Evolutionary conservation across 2,888 invertebrate genomes (phyloP), one percentile per base, ranked within the genome.

Genomic region (Zeuzera pyrina): DNA sequence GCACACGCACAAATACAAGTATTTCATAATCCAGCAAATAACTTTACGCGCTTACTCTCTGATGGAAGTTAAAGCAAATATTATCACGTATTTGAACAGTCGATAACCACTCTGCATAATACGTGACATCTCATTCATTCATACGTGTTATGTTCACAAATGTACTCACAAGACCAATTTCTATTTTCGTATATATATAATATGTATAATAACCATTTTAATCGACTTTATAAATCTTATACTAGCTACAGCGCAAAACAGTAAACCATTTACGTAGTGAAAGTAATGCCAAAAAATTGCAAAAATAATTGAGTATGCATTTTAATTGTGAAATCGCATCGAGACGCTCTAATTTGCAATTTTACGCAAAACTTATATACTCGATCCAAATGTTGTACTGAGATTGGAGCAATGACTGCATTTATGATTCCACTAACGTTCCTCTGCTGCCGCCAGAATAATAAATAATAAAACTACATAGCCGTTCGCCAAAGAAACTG

Each of bases 21-120:
- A 47, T 45, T 52, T 47, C 43, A 48, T 49, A 52, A 50, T 45
- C 35, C 42, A 41, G 52, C 52, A 51, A 51, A 49, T 45, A 49
- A 32, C 38, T 42, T 34, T 41, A 41, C 33, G 45, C 34, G 36
- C 27, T 34, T 33, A 33, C 35, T 39, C 39, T 42, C 37, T 41
- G 40, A 43, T 22, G 12, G 42, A 43, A 42, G 45, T 49, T 50
- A 55, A 68, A 61, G 64, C 64, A 69, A 74, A 79, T 81, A 71
- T 59, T 73, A 67, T 78, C 79, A 81, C 79, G 79, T 76, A 59
- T 52, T 45, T 53, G 49, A 49, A n/a, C n/a, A 58, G 58, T 51
- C 59, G 56, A 59, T 59, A 64, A 60, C 52, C 59, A 56, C 49
- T 58, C 58, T 56, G 56, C 47, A 41, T 38, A 41, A 42, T 57